Conservation (phyloP, 2,888 invertebrate genomes). For the Bugula neritina region DNA sequence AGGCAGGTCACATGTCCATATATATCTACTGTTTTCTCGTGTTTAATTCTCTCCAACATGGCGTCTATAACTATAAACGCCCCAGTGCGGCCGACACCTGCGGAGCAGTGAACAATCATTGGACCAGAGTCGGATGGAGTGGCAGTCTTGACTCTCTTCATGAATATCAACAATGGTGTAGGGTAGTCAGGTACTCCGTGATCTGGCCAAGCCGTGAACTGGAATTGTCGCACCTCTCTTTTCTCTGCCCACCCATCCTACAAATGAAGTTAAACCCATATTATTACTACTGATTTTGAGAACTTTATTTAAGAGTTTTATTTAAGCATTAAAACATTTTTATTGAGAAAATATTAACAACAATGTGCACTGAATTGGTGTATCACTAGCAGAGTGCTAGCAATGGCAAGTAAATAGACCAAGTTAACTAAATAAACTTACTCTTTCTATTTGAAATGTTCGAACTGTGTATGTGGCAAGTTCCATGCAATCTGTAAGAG, state of each 20-base stretch:
- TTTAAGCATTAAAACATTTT: no score
- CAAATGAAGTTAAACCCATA: conserved; percentile 30
- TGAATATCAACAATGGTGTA: conserved; percentile 93
- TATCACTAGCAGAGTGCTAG: no score
- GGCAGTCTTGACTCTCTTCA: conserved; percentile 73
- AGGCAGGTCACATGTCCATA: conserved; percentile 98
- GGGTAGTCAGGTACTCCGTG: conserved; percentile 98
- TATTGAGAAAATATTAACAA: no score
- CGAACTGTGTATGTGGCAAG: conserved; percentile 95
- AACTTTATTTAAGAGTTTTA: no score
- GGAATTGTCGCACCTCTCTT: conserved; percentile 90
- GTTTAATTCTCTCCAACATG: conserved; percentile 92
- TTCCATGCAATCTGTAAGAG: conserved; percentile 90
- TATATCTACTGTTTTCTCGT: conserved; percentile 96
- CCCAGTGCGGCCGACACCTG: conserved; percentile 85
- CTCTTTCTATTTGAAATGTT: conserved; percentile 64
- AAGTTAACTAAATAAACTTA: no score
- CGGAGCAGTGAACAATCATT: conserved; percentile 83
- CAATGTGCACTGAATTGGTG: no score
- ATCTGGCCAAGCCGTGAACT: conserved; percentile 99
- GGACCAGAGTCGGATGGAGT: conserved; percentile 86
- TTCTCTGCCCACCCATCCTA: conserved; percentile 57
- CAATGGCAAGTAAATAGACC: no score
- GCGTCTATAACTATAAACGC: conserved; percentile 99
- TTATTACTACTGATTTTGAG: no score